Conservation (phyloP, 1,140 invertebrate species). For the Drosophila prosaltans region DNA sequence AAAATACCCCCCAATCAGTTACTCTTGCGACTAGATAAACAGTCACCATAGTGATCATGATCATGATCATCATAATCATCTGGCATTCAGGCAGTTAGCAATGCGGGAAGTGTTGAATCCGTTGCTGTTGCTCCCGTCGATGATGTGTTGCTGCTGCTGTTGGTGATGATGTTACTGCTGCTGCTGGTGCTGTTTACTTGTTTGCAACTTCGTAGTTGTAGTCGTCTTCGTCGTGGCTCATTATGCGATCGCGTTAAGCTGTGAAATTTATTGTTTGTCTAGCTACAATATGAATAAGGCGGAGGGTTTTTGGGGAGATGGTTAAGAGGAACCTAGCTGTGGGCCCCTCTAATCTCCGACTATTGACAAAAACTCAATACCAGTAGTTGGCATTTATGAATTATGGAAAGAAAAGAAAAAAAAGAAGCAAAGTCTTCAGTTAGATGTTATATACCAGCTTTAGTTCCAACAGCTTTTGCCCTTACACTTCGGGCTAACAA, state of each 20-base stretch:
- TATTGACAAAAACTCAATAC: constrained; percentile 82
- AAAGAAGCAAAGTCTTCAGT: constrained; percentile 14
- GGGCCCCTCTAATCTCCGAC: constrained; percentile 61
- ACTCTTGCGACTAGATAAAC: constrained; percentile 46
- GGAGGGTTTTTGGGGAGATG: neutral
- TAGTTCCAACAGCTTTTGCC: neutral
- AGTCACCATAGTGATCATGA: constrained; percentile 11
- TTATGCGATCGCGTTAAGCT: constrained; percentile 83
- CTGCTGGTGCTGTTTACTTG: constrained; percentile 59
- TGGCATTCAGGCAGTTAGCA: constrained; percentile 6
- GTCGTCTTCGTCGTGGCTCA: constrained; percentile 54
- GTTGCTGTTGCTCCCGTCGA: constrained; percentile 51
- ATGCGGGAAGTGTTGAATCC: constrained; percentile 71
- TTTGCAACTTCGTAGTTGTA: constrained; percentile 53
- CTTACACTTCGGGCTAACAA: constrained; percentile 62
- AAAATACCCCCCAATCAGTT: constrained; percentile 47
- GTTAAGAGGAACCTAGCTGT: neutral
- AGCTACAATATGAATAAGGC: constrained; percentile 49
- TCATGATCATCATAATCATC: neutral
- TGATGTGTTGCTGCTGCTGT: constrained; percentile 45
- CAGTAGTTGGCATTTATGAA: constrained; percentile 81
- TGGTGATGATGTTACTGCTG: constrained; percentile 21
- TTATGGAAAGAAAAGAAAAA: constrained; percentile 54
- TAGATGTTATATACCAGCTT: constrained; percentile 1
- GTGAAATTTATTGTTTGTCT: constrained; percentile 82